Percentiles rank a stretch among this genome's conserved stretches.
phyloP scores from a whole-genome alignment of 2,797 vertebrate genomes.

The Pseudopleuronectes americanus region DNA sequence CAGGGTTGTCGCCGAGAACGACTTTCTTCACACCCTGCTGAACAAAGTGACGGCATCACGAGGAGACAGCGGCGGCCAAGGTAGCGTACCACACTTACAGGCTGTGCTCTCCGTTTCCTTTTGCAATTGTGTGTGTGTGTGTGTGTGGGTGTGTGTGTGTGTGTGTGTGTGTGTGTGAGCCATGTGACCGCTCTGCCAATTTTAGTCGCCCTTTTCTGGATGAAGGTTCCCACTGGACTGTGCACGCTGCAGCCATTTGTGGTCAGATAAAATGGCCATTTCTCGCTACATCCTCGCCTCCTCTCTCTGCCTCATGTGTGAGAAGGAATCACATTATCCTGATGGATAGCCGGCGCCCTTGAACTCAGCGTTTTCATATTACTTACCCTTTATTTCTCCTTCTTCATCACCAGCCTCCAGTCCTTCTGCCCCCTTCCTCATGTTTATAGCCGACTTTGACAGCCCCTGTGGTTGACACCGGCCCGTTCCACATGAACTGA shows the following conservation, averaged over 20 bases:
- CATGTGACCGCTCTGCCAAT: slow-evolving; percentile 3
- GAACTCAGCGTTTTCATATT: slow-evolving; percentile 51
- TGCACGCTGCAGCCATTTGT: slow-evolving; percentile 31
- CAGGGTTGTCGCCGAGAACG: slow-evolving; percentile 92
- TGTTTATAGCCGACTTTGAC: slow-evolving; percentile 52
- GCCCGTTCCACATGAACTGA: slow-evolving; percentile 38
- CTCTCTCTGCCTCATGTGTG: slow-evolving; percentile 18
- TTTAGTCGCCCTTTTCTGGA: slow-evolving; percentile 4
- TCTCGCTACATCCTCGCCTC: slow-evolving; percentile 23
- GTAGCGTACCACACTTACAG: slow-evolving; percentile 74
- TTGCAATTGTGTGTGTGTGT: too few relatives aligned
- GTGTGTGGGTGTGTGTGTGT: too few relatives aligned
- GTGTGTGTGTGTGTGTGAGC: background rate
- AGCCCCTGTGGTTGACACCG: slow-evolving; percentile 29
- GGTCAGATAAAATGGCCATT: slow-evolving; percentile 43
- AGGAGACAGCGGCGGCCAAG: slow-evolving; percentile 97
- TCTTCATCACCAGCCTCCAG: slow-evolving; percentile 23
- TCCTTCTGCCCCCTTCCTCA: slow-evolving; percentile 23
- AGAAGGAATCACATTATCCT: slow-evolving; percentile 52
- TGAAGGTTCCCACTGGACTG: slow-evolving; percentile 36
- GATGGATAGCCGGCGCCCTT: slow-evolving; percentile 47
- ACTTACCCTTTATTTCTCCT: slow-evolving; percentile 48
- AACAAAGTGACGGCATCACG: slow-evolving; percentile 91
- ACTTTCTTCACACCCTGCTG: slow-evolving; percentile 93
- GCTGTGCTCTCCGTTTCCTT: slow-evolving; percentile 18